These are phyloP conservation scores for Xanthorhoe spadicearia DNA, from an alignment of 2,888 invertebrate species.

Conservation along the genomic window DNA sequence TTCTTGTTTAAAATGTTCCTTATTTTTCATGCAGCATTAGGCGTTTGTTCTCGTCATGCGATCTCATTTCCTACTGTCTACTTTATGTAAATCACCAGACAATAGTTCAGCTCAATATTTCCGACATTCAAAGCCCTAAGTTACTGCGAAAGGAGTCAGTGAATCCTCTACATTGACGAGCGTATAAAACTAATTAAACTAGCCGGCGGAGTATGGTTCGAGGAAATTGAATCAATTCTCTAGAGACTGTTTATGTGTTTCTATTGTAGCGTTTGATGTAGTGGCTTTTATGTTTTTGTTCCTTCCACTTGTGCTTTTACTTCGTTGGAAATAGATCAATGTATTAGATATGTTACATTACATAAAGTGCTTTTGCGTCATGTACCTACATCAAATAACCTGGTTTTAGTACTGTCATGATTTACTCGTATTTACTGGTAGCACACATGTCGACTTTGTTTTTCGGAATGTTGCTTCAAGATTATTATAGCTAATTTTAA, in stretches of 20 bases:
- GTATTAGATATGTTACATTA: neutral
- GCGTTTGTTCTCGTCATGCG: slow-evolving; percentile 25
- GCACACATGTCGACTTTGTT: no score
- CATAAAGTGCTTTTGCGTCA: neutral
- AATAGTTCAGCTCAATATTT: slow-evolving; percentile 25
- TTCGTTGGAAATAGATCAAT: neutral
- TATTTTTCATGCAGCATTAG: slow-evolving; percentile 9
- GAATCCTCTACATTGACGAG: slow-evolving; percentile 22
- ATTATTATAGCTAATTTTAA: no score
- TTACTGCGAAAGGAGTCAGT: slow-evolving; percentile 15
- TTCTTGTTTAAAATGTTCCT: neutral
- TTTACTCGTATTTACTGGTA: no score
- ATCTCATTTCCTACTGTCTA: slow-evolving; percentile 34
- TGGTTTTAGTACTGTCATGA: no score
- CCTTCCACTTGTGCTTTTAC: neutral
- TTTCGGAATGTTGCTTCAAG: no score
- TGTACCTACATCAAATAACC: neutral
- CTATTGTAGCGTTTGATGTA: slow-evolving; percentile 14
- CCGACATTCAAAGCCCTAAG: slow-evolving; percentile 18
- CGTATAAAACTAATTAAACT: slow-evolving; percentile 43
- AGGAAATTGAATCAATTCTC: slow-evolving; percentile 41
- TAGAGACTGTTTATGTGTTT: slow-evolving; percentile 11
- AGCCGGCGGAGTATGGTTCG: slow-evolving; percentile 14
- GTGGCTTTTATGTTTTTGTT: neutral
- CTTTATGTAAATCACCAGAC: slow-evolving; percentile 35